Evolutionary conservation across 2,888 invertebrate species (phyloP), one percentile per base, ranked within the genome.

Genomic region (Apamea epomidion): DNA sequence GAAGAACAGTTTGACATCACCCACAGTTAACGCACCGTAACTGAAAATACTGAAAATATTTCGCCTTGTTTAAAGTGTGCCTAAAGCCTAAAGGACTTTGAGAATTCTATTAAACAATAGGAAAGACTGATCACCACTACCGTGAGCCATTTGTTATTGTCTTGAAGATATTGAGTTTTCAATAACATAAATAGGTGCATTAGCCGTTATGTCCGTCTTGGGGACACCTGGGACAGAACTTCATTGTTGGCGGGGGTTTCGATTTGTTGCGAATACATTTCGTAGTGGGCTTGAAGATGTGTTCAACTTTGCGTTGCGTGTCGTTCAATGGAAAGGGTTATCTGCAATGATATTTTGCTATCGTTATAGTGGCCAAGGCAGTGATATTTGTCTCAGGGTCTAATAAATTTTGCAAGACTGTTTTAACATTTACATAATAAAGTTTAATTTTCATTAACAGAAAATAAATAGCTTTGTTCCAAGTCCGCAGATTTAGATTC

Each of bases 181-280:
- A 92, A 93, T 93, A 91, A 91, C 88, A 91, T 87, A 91, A 92
- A 93, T 92, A 83, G 87, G 74, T 81, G 78, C 83, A 89, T 87
- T 90, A 89, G 80, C 80, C 29, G 54, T 78, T 73, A 80, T 72
- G 85, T 78, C 78, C 82, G 69, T 86, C 84, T 78, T 68, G 73
- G 62, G 74, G 64, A 83, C 91, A 91, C 90, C 91, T 91, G 91
- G 64, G 88, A 37, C 83, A 29, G 69, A 21, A 60, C 68, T 79
- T 70, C 74, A 78, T 85, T 80, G 83, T 82, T 76, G 25, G 67
- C 32, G 75, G 12, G 16, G n/a, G 29, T 90, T 74, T 73, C 48
- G 10, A 45, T 42, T 79, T 72, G 77, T 76, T 73, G 14, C 45
- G 37, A 70, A 6, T 89, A 68, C 83, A 86, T 64, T 88, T 74